Evolutionary conservation across 2,888 invertebrate genomes (phyloP), one percentile per base, ranked within the genome.

Genomic region (Marasmarcha lunaedactyla): DNA sequence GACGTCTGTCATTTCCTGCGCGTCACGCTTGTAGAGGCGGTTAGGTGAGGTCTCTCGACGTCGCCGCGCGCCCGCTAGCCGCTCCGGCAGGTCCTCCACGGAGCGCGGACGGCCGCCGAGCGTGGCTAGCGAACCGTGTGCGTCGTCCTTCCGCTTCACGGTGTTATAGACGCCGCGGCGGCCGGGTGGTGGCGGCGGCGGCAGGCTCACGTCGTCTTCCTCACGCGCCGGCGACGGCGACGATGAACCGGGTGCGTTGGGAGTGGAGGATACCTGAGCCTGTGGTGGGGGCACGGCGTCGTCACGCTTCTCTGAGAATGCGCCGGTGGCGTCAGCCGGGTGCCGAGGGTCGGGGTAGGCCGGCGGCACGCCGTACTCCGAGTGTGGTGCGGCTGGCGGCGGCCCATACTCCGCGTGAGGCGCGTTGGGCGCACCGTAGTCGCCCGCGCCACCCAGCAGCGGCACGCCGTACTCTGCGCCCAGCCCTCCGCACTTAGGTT

Each of bases 1-100:
- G 15, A 95, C 94, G 63, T 94, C 94, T 47, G 93, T 94, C 93
- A 95, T 94, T 74, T 95, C 94, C 71, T 93, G 93, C 42, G 93
- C 89, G 51, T 92, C 92, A 30, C 94, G 89, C 62, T 93, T 93
- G 78, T 93, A 93, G 42, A 94, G 91, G 52, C 92, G 88, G 41
- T 88, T 88, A 12, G 89, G 86, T 51, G 88, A 87, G 46, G 87
- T 86, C 42, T 86, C 83, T 48, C 87, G 72, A 49, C 90, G 86
- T 61, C 89, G 85, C 54, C 93, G 87, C 14, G 87, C 90, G 33
- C 92, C 92, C 44, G 90, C 89, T 49, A 93, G 83, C 63, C 92
- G 91, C 43, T 91, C 90, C 35, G 90, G 89, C 39, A 94, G 85
- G 54, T 91, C 92, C 70, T 95, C 94, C 10, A 95, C 94, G 15